phyloP scores from a whole-genome alignment of 2,113 vertebrate species.

The Porphyrio hochstetteri region DNA sequence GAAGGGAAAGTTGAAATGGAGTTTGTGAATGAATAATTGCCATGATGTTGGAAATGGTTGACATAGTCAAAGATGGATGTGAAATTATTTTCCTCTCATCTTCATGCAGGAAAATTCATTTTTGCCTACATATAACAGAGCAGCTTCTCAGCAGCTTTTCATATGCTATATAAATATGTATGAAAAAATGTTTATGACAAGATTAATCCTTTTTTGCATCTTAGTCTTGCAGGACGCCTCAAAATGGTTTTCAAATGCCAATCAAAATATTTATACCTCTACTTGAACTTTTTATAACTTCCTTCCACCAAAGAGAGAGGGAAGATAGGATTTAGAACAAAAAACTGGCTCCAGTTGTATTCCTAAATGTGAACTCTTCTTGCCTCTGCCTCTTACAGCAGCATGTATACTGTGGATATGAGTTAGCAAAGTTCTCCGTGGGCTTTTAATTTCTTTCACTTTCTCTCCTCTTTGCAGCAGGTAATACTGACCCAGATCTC shows the following conservation, averaged over 20 bases:
- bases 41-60: neutral
- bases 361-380: neutral
- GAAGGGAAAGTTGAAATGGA: neutral
- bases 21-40: neutral
- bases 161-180: constrained; percentile 1
- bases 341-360: neutral
- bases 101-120: neutral
- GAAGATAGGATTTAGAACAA: neutral
- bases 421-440: neutral
- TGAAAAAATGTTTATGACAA: constrained; percentile 19
- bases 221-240: neutral
- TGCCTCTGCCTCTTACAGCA: neutral
- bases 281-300: neutral
- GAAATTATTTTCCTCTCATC: neutral
- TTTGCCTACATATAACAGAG: neutral
- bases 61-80: neutral
- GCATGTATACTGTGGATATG: fast-evolving
- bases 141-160: constrained; percentile 25
- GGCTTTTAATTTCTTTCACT: neutral
- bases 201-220: constrained; percentile 25
- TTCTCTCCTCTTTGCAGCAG: neutral
- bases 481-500: neutral
- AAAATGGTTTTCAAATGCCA: neutral
- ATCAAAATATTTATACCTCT: neutral
- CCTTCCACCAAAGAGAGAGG: neutral